phyloP scores from a whole-genome alignment of 2,797 vertebrate genomes.

The Diplodus sargus region DNA sequence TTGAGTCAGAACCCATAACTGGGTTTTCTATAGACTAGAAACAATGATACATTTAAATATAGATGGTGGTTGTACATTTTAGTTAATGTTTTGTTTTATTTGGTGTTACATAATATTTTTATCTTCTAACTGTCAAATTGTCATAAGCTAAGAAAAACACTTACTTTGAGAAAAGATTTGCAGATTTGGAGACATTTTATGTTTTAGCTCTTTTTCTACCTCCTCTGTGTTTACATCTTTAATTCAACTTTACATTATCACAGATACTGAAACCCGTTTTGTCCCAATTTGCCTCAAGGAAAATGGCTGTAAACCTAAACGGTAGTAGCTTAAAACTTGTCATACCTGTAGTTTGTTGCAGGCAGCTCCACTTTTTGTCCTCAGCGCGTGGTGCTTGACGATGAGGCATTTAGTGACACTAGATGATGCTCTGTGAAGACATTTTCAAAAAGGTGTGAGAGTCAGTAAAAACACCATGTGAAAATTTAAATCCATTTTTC shows the following conservation, averaged over 20 bases:
- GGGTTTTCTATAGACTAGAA: not conserved
- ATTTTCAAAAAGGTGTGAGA: not conserved
- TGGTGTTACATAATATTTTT: not conserved
- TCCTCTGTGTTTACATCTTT: not conserved
- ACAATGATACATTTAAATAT: not conserved
- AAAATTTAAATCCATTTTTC: no score
- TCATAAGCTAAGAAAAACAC: not conserved
- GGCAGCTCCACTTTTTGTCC: conserved; percentile 64
- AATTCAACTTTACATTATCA: not conserved
- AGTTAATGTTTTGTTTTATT: not conserved
- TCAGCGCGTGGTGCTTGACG: conserved; percentile 76
- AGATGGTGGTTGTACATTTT: not conserved
- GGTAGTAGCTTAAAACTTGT: not conserved
- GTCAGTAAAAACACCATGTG: not conserved
- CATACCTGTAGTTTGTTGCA: conserved; percentile 82
- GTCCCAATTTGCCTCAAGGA: not conserved
- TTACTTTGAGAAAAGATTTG: not conserved
- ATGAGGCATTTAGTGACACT: conserved; percentile 84
- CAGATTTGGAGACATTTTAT: not conserved
- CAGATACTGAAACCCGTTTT: not conserved
- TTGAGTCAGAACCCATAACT: not conserved
- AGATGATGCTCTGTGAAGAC: conserved; percentile 60
- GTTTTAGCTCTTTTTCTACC: not conserved
- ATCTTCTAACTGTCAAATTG: not conserved
- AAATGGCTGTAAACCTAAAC: not conserved